Conservation (phyloP, 1,140 invertebrate genomes). For the Proctacanthus coquilletti region DNA sequence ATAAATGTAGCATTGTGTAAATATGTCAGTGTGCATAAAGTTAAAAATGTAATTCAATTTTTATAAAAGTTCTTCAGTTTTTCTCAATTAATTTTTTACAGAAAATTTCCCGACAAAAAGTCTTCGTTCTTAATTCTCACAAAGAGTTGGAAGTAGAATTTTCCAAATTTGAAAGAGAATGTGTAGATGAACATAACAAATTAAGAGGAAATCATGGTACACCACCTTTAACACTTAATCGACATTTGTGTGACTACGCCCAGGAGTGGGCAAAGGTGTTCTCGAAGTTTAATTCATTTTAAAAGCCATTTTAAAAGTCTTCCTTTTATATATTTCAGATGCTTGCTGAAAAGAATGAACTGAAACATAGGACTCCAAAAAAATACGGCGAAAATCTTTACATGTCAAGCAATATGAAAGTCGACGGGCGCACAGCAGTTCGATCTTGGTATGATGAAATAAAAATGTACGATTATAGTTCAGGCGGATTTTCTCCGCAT, state of each 20-base stretch:
- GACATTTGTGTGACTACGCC: constrained; percentile 11
- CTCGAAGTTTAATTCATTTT: too few species aligned
- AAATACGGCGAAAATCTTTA: constrained; percentile 22
- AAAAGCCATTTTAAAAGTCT: background rate
- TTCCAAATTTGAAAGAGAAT: too few species aligned
- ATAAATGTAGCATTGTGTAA: too few species aligned
- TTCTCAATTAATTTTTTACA: too few species aligned
- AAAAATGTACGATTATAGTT: constrained; percentile 35
- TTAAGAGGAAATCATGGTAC: constrained; percentile 15
- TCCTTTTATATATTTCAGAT: constrained; percentile 7
- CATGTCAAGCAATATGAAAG: constrained; percentile 24
- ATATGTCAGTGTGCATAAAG: too few species aligned
- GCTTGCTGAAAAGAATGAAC: constrained; percentile 15
- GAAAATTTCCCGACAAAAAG: too few species aligned
- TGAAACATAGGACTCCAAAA: constrained; percentile 18
- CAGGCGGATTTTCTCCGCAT: constrained; percentile 16
- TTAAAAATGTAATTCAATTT: too few species aligned
- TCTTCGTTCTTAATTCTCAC: too few species aligned
- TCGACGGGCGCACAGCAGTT: constrained; percentile 39
- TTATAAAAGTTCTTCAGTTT: too few species aligned
- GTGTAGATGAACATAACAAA: too few species aligned
- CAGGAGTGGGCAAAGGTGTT: constrained; percentile 22
- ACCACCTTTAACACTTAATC: constrained; percentile 12
- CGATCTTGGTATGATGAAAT: constrained; percentile 48
- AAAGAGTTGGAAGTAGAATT: too few species aligned